Conservation (phyloP, 2,113 vertebrate species). For the Rhynchomys soricoides region DNA sequence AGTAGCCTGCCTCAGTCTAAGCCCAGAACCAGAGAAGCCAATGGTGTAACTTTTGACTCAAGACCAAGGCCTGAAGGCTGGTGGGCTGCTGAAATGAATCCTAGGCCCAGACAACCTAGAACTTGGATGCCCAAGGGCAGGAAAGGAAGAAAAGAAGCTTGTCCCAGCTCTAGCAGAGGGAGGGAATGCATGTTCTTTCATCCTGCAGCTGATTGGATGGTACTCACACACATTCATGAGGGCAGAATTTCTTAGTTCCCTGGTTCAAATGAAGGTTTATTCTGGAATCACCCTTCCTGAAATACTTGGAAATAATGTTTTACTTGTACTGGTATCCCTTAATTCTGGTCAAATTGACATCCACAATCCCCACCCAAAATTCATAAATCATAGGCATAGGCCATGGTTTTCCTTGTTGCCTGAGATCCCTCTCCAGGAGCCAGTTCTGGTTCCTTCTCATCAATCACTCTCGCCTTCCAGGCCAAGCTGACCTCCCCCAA, state of each 20-base stretch:
- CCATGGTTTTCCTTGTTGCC: background rate
- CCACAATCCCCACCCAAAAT: background rate
- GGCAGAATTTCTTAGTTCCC: background rate
- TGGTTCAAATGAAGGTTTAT: background rate
- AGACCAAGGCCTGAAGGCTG: background rate
- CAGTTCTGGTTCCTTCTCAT: background rate
- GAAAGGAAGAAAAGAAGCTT: background rate
- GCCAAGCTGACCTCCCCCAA: background rate
- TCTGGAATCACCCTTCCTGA: background rate
- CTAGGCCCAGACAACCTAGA: background rate
- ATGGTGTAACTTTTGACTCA: background rate
- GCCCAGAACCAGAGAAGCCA: background rate
- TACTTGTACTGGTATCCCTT: background rate
- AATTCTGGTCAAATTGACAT: background rate
- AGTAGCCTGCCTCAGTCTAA: background rate
- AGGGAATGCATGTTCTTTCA: background rate
- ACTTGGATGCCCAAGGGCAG: background rate
- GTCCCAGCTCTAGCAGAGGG: background rate
- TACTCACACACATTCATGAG: background rate
- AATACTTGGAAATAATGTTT: background rate
- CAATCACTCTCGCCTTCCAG: background rate
- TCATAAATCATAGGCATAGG: background rate
- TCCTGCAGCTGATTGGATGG: background rate
- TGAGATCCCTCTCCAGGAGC: accelerated
- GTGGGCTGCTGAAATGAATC: background rate